Evolutionary conservation across 2,797 vertebrate species (phyloP).

Genomic region (Peromyscus attwateri): DNA sequence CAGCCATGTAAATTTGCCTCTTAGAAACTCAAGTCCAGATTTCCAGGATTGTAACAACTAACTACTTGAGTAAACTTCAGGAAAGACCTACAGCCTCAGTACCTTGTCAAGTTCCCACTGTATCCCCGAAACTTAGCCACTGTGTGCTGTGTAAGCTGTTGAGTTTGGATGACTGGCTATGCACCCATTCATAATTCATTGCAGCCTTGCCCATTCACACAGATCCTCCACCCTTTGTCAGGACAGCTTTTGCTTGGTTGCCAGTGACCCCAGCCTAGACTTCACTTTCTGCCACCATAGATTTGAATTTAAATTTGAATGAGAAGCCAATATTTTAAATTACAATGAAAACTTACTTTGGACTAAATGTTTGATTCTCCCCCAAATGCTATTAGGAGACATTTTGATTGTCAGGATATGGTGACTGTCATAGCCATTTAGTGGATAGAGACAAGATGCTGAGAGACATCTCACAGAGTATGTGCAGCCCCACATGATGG

Average conservation of each 20-base stretch:
- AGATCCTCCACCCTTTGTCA: not conserved
- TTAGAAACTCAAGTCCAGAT: not conserved
- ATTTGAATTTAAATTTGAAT: not conserved
- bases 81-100: too few species aligned
- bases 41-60: not conserved
- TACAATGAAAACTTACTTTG: not conserved
- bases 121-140: too few species aligned
- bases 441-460: not conserved
- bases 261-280: too few species aligned
- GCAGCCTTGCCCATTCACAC: accelerated
- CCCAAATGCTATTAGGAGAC: not conserved
- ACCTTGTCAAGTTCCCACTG: not conserved
- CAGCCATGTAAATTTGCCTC: accelerated
- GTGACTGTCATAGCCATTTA: not conserved
- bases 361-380: not conserved
- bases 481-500: not conserved
- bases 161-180: too few species aligned
- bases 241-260: accelerated
- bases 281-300: not conserved
- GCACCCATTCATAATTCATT: not conserved
- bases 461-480: accelerated
- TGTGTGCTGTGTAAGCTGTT: not conserved
- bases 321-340: not conserved
- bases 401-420: not conserved
- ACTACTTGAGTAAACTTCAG: too few species aligned